Evolutionary conservation across 2,888 invertebrate species (phyloP).

Genomic region (Drosophila austrosaltans): DNA sequence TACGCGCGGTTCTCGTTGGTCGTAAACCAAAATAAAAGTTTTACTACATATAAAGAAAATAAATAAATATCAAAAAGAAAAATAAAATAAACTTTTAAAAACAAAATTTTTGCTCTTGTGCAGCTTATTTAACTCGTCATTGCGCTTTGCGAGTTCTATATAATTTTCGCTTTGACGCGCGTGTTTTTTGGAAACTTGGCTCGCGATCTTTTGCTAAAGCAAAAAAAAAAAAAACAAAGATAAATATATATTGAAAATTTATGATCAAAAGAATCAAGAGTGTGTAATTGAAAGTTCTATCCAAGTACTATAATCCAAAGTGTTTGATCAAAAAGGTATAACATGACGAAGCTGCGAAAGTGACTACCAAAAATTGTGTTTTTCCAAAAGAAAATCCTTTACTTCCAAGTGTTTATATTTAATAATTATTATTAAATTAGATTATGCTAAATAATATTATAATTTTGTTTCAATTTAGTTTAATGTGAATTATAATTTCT

Average conservation of each 20-base stretch:
- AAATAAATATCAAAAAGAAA: neutral
- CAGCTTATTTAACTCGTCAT: slow-evolving; percentile 31
- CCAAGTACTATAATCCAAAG: no score
- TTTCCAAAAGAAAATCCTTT: no score
- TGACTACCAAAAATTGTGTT: no score
- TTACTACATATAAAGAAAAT: neutral
- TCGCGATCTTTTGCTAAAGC: slow-evolving; percentile 24
- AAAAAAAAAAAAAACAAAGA: neutral
- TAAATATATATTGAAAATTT: neutral
- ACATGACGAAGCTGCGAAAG: no score
- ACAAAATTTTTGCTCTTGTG: neutral
- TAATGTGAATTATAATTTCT: no score
- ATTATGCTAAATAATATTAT: no score
- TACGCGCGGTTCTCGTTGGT: slow-evolving; percentile 80
- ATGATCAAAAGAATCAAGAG: neutral
- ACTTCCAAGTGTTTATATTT: no score
- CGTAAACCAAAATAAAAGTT: slow-evolving; percentile 15
- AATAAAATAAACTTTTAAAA: neutral
- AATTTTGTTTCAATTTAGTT: no score
- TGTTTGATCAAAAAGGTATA: no score
- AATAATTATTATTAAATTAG: no score
- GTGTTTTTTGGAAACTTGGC: slow-evolving; percentile 11
- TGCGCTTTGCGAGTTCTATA: slow-evolving; percentile 11
- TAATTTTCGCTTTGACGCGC: slow-evolving; percentile 18
- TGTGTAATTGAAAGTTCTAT: no score